Conservation (phyloP, 2,797 vertebrate genomes). For the Tragopan temminckii region DNA sequence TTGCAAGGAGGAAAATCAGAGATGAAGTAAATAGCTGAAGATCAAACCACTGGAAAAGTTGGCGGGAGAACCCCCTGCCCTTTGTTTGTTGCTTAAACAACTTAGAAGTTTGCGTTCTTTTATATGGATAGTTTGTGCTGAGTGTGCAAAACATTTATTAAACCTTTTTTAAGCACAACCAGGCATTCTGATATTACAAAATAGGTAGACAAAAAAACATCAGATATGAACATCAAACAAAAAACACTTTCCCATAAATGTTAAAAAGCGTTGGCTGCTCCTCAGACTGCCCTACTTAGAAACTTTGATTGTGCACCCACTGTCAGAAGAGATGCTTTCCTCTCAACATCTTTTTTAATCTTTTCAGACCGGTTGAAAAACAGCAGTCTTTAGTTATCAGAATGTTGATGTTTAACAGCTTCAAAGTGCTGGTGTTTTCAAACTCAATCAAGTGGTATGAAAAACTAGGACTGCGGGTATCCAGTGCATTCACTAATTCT, state of each 20-base stretch:
- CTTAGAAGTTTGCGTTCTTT: neutral
- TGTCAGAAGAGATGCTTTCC: slow-evolving; percentile 65
- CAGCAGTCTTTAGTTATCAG: slow-evolving; percentile 58
- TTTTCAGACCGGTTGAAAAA: slow-evolving; percentile 65
- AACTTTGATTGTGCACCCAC: slow-evolving; percentile 67
- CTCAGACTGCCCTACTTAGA: slow-evolving; percentile 71
- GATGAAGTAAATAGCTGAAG: neutral
- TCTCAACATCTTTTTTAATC: slow-evolving; percentile 70
- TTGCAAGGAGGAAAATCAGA: neutral
- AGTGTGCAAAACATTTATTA: slow-evolving; percentile 45
- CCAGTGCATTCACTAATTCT: slow-evolving; percentile 33
- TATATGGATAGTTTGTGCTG: slow-evolving; percentile 3
- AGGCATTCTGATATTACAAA: slow-evolving; percentile 5
- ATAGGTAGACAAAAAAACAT: slow-evolving; percentile 32
- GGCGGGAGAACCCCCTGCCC: neutral
- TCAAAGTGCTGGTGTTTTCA: slow-evolving; percentile 66
- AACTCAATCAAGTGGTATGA: slow-evolving; percentile 46
- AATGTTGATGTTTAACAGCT: slow-evolving; percentile 70
- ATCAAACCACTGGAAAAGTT: neutral
- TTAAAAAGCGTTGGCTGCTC: slow-evolving; percentile 61
- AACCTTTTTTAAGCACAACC: neutral
- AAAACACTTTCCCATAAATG: slow-evolving; percentile 25
- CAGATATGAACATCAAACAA: slow-evolving; percentile 52
- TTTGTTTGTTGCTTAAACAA: neutral
- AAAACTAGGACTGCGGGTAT: slow-evolving; percentile 60